Evolutionary conservation across 2,888 invertebrate species (phyloP).

Genomic region (Platycnemis pennipes): DNA sequence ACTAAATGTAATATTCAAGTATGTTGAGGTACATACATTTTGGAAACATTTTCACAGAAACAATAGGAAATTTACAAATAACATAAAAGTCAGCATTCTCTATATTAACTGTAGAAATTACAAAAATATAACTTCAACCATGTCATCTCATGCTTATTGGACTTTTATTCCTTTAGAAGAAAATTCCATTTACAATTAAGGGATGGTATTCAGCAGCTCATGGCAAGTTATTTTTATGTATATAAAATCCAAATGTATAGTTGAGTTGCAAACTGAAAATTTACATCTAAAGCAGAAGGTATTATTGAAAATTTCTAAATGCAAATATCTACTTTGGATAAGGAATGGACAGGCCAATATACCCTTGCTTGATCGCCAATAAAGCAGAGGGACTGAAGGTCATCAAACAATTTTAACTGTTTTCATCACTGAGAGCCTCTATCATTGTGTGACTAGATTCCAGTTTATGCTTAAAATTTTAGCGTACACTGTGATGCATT

Average conservation of each 20-base stretch:
- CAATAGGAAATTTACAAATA: slow-evolving; percentile 40
- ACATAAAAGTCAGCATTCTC: slow-evolving; percentile 19
- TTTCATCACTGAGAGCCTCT: slow-evolving; percentile 53
- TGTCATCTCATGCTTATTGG: slow-evolving; percentile 54
- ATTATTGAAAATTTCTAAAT: slow-evolving; percentile 25
- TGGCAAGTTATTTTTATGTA: slow-evolving; percentile 38
- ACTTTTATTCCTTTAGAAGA: slow-evolving; percentile 2
- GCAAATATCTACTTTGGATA: slow-evolving; percentile 18
- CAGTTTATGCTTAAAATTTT: slow-evolving; percentile 53
- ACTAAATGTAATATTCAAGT: slow-evolving; percentile 13
- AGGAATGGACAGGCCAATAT: slow-evolving; percentile 59
- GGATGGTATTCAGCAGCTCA: neutral
- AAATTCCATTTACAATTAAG: slow-evolving; percentile 19
- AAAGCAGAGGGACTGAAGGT: slow-evolving; percentile 19
- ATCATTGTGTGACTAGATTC: slow-evolving; percentile 59
- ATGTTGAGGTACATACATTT: neutral
- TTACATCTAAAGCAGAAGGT: slow-evolving; percentile 49
- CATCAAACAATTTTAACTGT: slow-evolving; percentile 23
- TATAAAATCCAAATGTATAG: slow-evolving; percentile 17
- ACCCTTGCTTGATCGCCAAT: slow-evolving; percentile 57
- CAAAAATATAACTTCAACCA: slow-evolving; percentile 68
- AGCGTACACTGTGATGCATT: slow-evolving; percentile 44
- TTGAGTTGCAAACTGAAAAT: slow-evolving; percentile 16
- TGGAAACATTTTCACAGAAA: slow-evolving; percentile 54
- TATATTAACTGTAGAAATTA: slow-evolving; percentile 59